Evolutionary conservation across 2,113 vertebrate species (phyloP).

Genomic region (Nematolebias whitei): DNA sequence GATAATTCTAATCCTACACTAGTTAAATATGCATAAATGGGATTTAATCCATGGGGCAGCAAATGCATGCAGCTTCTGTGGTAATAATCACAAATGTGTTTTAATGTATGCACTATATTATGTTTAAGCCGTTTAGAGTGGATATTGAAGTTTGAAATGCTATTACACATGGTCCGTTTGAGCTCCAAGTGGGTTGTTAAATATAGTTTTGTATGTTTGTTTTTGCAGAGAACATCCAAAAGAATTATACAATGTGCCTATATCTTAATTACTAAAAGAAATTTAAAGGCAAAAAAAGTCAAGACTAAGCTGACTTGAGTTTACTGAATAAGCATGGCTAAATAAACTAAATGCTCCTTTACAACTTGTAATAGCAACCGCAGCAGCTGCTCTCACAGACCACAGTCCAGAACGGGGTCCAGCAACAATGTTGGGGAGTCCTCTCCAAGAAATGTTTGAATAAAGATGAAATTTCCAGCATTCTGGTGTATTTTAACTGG

Average conservation of each 20-base stretch:
- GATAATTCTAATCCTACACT: constrained; percentile 59
- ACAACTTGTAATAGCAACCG: no score
- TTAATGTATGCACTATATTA: constrained; percentile 48
- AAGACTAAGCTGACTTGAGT: neutral
- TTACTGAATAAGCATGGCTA: neutral
- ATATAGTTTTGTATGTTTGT: neutral
- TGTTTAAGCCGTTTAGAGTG: constrained; percentile 25
- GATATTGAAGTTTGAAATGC: constrained; percentile 30
- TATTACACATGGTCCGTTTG: constrained; percentile 13
- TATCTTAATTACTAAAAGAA: neutral
- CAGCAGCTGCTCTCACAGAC: no score
- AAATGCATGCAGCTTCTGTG: constrained; percentile 22
- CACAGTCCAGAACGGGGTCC: no score
- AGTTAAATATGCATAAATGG: constrained; percentile 58
- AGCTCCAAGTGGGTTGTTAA: neutral
- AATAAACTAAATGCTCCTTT: no score
- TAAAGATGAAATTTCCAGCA: no score
- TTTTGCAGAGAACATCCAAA: neutral
- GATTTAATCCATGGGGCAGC: constrained; percentile 55
- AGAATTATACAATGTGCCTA: neutral
- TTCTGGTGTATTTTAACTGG: no score
- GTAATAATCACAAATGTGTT: constrained; percentile 46
- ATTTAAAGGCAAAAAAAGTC: neutral
- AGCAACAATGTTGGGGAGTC: no score
- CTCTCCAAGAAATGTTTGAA: no score